phyloP scores from a whole-genome alignment of 2,888 invertebrate species.

The Trichopoda pennipes region DNA sequence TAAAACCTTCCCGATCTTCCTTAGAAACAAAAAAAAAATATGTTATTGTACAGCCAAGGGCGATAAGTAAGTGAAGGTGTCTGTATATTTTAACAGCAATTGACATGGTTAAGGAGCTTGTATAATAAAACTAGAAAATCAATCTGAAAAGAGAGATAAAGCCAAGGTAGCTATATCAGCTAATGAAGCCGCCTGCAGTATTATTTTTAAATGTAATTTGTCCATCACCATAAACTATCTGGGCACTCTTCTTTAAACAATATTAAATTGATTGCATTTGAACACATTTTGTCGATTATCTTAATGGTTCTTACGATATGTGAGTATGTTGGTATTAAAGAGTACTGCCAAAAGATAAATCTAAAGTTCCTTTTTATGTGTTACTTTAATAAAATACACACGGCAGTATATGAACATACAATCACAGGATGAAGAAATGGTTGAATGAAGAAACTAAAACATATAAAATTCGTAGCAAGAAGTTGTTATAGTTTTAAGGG shows the following conservation, averaged over 20 bases:
- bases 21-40: no score
- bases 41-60: no score
- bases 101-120: no score
- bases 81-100: no score
- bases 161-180: no score
- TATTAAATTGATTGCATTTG: constrained; percentile 38
- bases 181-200: no score
- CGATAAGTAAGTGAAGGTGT: no score
- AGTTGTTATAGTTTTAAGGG: constrained; percentile 22
- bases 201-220: neutral
- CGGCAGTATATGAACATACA: neutral
- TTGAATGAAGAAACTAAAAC: constrained; percentile 2
- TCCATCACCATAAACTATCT: neutral
- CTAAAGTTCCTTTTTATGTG: neutral
- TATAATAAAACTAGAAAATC: no score
- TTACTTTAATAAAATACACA: neutral
- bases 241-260: constrained; percentile 26
- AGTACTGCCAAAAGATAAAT: constrained; percentile 43
- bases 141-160: no score
- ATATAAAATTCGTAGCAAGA: constrained; percentile 1
- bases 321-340: constrained; percentile 9
- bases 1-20: no score
- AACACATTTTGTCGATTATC: constrained; percentile 65
- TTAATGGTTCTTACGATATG: constrained; percentile 63
- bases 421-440: neutral